Percentiles rank a stretch among this genome's conserved stretches.
Conservation (phyloP, 1,140 invertebrate genomes). For the Apis dorsata region DNA sequence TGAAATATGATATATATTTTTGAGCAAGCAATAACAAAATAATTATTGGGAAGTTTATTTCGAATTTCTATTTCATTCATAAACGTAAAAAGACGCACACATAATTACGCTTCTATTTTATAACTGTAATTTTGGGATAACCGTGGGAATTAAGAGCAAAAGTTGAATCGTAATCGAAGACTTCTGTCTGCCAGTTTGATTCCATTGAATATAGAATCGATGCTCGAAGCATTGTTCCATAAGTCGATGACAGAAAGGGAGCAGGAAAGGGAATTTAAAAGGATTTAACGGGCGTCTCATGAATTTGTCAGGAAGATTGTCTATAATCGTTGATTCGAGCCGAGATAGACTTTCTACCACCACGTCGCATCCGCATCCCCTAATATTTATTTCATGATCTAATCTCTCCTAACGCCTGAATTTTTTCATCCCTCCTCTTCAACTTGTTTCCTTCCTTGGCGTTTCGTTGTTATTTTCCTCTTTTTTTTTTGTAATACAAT, state of each 20-base stretch:
- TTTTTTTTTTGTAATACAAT: no score
- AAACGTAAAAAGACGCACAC: no score
- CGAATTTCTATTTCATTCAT: no score
- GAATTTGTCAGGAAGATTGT: conserved; percentile 16
- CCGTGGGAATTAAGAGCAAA: not conserved
- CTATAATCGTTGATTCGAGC: not conserved
- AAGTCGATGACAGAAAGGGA: not conserved
- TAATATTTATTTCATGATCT: conserved; percentile 20
- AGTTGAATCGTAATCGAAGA: not conserved
- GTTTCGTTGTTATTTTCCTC: not conserved
- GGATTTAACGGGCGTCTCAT: conserved; percentile 15
- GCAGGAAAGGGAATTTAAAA: conserved; percentile 1
- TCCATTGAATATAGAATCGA: not conserved
- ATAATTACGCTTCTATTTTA: not conserved
- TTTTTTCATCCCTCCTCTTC: not conserved
- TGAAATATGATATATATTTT: no score
- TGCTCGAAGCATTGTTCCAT: not conserved
- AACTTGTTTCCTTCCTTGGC: fast-evolving
- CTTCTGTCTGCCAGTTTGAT: not conserved
- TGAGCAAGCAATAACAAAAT: no score
- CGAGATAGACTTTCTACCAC: not conserved
- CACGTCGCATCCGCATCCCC: not conserved
- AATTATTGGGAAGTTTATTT: no score
- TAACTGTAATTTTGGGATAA: not conserved
- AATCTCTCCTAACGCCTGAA: not conserved